Conservation (phyloP, 2,888 invertebrate species). For the Drosophila anomelani region DNA sequence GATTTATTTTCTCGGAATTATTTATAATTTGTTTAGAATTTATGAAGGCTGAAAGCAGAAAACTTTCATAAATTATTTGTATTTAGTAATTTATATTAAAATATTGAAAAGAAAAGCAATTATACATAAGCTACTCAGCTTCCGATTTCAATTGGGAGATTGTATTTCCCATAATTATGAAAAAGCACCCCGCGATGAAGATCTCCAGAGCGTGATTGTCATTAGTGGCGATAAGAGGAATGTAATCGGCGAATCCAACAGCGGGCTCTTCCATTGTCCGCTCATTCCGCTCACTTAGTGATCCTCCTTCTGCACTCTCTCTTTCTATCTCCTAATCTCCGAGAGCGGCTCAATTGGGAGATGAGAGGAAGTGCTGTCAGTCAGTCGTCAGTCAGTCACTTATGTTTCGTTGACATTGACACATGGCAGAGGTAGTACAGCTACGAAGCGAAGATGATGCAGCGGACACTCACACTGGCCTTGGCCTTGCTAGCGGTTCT, state of each 20-base stretch:
- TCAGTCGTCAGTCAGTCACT: conserved; percentile 10
- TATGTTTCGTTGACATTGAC: conserved; percentile 38
- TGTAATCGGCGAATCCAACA: conserved; percentile 24
- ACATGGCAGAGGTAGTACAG: conserved; percentile 3
- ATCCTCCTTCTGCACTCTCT: not conserved
- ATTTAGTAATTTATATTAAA: too few species aligned
- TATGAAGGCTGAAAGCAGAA: not conserved
- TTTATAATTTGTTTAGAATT: not conserved
- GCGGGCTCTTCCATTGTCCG: conserved; percentile 18
- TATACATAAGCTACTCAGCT: not conserved
- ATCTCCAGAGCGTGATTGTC: conserved; percentile 20
- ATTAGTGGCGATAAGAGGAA: conserved; percentile 22
- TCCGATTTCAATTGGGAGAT: not conserved
- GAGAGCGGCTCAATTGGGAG: conserved; percentile 14
- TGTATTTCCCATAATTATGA: not conserved
- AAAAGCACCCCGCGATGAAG: conserved; percentile 7
- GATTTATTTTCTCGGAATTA: not conserved
- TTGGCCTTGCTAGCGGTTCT: conserved; percentile 44
- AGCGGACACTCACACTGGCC: conserved; percentile 32
- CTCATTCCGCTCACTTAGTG: conserved; percentile 25
- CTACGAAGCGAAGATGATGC: conserved; percentile 13
- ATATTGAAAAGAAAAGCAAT: too few species aligned
- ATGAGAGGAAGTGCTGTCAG: conserved; percentile 16
- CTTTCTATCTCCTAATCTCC: not conserved
- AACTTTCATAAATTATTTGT: not conserved